Percentiles rank a stretch among this genome's conserved stretches.
phyloP scores from a whole-genome alignment of 2,888 invertebrate species.

The Morinoia aosen region DNA sequence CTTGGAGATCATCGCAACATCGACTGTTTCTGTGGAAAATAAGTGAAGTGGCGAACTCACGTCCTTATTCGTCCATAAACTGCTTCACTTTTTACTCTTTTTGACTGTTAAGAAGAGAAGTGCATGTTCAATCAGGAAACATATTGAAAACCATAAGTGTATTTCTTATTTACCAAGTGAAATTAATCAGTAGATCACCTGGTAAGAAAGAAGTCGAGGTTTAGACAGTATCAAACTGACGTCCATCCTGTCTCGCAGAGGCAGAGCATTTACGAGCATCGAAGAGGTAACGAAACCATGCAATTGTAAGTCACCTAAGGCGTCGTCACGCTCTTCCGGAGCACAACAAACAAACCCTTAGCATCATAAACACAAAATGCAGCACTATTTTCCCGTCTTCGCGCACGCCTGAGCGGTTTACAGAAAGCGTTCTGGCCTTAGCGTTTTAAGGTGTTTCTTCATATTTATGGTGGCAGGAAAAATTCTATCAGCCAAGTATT shows the following conservation, averaged over 20 bases:
- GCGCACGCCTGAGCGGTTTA: neutral
- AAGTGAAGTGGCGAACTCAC: neutral
- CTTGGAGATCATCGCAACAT: neutral
- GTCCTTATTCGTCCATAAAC: neutral
- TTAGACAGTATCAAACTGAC: neutral
- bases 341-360: neutral
- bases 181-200: neutral
- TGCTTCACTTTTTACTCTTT: neutral
- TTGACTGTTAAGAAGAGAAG: neutral
- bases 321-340: neutral
- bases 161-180: neutral
- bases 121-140: neutral
- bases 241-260: neutral
- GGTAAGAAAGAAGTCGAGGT: neutral
- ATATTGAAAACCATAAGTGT: neutral
- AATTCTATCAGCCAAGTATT: neutral
- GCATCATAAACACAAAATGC: neutral
- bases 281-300: neutral
- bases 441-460: neutral
- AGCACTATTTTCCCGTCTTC: neutral
- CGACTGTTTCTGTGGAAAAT: neutral
- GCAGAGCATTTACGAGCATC: neutral
- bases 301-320: neutral
- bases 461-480: neutral
- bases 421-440: neutral